Evolutionary conservation across 2,888 invertebrate genomes (phyloP).

Genomic region (Punctoribates punctum): DNA sequence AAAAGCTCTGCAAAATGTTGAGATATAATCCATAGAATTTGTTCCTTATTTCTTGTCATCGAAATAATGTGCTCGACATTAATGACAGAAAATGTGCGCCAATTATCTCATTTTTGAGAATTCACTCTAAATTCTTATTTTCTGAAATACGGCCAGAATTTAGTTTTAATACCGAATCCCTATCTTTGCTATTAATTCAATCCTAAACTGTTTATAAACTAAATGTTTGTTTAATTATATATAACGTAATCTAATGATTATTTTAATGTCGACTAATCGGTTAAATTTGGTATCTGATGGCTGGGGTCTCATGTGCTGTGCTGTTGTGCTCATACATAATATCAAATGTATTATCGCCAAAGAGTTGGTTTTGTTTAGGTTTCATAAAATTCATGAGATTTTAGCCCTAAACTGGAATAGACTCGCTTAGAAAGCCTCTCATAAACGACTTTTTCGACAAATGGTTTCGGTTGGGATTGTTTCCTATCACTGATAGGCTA

Average conservation of each 20-base stretch:
- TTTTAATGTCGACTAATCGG: conserved; percentile 17
- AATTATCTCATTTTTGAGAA: too few relatives aligned
- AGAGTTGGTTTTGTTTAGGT: neutral
- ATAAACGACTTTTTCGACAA: too few relatives aligned
- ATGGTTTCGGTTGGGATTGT: too few relatives aligned
- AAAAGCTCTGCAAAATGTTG: too few relatives aligned
- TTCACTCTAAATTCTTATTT: too few relatives aligned
- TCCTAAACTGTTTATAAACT: neutral
- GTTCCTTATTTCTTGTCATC: too few relatives aligned
- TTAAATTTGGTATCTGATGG: conserved; percentile 14
- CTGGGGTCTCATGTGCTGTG: neutral
- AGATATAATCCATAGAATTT: too few relatives aligned
- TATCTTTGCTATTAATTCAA: neutral
- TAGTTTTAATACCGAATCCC: neutral
- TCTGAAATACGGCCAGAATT: neutral
- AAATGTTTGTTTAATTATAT: conserved; percentile 5
- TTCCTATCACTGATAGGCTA: too few relatives aligned
- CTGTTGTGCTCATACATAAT: neutral
- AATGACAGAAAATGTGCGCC: too few relatives aligned
- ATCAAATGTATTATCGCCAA: neutral
- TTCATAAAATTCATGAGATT: neutral
- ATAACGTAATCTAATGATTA: neutral
- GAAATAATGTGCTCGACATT: too few relatives aligned
- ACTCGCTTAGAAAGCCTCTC: too few relatives aligned
- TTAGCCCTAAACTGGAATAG: too few relatives aligned